phyloP scores from a whole-genome alignment of 2,797 vertebrate genomes.

The Tapirus indicus region DNA sequence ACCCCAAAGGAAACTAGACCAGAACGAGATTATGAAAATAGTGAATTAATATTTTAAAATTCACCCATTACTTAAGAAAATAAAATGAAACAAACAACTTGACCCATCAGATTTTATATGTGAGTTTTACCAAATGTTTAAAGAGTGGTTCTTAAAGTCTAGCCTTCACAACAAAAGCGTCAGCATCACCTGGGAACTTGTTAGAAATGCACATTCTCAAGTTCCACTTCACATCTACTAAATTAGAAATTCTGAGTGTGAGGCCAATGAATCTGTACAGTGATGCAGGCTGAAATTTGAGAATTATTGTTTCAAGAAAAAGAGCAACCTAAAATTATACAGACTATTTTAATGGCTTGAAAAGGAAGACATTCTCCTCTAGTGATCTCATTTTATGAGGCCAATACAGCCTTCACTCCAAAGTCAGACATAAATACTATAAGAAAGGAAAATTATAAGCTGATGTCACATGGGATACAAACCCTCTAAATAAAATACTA shows the following conservation, averaged over 20 bases:
- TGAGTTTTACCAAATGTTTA: not conserved
- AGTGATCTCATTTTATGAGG: not conserved
- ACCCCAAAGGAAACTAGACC: not conserved
- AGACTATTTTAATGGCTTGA: not conserved
- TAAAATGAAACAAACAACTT: not conserved
- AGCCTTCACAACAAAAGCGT: not conserved
- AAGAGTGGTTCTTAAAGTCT: not conserved
- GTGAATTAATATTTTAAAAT: constrained; percentile 38
- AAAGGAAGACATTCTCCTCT: not conserved
- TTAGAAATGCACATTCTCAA: constrained; percentile 1
- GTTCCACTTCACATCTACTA: not conserved
- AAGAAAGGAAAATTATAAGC: constrained; percentile 28
- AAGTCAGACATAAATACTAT: not conserved
- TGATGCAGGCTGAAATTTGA: not conserved
- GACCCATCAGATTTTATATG: not conserved
- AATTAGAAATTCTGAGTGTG: constrained; percentile 31
- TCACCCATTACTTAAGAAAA: not conserved
- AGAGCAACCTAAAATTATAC: not conserved
- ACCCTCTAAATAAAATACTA: not conserved
- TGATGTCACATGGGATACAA: not conserved
- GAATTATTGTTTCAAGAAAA: constrained; percentile 55
- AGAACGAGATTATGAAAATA: not conserved
- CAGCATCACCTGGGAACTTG: not conserved
- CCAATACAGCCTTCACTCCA: not conserved
- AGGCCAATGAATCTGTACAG: not conserved